Evolutionary conservation across 1,140 invertebrate species (phyloP), one percentile per base, ranked within the genome.

Genomic region (Mactra quadrangularis): DNA sequence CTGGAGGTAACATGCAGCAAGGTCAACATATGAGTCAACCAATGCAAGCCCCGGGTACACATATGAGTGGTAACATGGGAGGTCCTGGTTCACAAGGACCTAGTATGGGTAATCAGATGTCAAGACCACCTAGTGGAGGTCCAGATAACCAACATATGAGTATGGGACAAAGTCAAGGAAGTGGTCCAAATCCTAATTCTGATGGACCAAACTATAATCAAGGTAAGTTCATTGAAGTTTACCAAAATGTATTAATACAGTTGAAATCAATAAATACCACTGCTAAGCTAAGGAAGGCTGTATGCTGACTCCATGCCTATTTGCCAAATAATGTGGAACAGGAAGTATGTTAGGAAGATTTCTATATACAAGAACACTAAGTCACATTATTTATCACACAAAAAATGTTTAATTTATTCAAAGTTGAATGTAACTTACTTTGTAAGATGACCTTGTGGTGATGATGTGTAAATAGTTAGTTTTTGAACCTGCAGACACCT

Each of bases 121-220:
- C 60, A 66, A 62, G 77, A 22, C 77, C 77, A 41, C 27, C 77
- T n/a, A 81, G 77, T 57, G 47, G 76, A n/a, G 77, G 77, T 9
- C 55, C 77, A 7, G 77, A 81, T 45, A 52, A 53, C 19, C 77
- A 81, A 38, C 60, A 71, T 50, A 81, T 81, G 50, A 55, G 27
- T 35, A 79, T 79, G 77, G 64, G 52, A 13, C 77, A 70, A 45
- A 55, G 13, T 27, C 64, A 59, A 35, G 55, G 45, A 19, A 60
- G 38, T 33, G 50, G 31, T n/a, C 31, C 38, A 3, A 41, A 59
- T 19, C 60, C 72, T 35, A 85, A 85, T 31, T 84, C 85, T 71
- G 87, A 82, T 64, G 83, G 72, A 4, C 47, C 68, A 33, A 85
- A 74, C 29, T 78, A 66, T 31, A 78, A 66, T 33, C 75, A 78